Conservation (phyloP, 2,113 vertebrate genomes). For the Collichthys lucidus region DNA sequence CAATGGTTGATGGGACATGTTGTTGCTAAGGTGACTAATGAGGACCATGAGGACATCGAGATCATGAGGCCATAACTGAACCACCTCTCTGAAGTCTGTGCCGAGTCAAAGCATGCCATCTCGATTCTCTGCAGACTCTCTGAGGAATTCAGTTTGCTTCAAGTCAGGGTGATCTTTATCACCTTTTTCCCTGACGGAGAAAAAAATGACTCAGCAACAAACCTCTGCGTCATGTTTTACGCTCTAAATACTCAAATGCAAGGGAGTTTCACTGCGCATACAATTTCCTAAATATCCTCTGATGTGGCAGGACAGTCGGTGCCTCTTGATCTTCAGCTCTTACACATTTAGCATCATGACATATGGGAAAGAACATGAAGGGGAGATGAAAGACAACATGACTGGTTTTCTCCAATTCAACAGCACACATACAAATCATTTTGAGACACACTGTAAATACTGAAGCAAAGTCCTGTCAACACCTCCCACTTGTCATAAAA, state of each 20-base stretch:
- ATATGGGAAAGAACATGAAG: constrained; percentile 27
- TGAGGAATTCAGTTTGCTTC: constrained; percentile 19
- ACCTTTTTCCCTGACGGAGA: not conserved
- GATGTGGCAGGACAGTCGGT: not conserved
- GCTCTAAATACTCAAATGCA: constrained; percentile 10
- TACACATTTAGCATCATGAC: not conserved
- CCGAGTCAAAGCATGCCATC: not conserved
- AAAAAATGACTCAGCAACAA: constrained; percentile 17
- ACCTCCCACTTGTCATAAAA: not conserved
- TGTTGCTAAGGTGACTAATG: constrained; percentile 49
- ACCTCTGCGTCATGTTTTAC: constrained; percentile 19
- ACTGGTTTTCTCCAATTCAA: constrained; percentile 37
- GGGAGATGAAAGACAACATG: constrained; percentile 32
- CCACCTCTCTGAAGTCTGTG: constrained; percentile 10
- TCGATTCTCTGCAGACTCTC: not conserved
- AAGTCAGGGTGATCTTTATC: constrained; percentile 5
- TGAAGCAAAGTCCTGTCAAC: not conserved
- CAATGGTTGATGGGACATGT: constrained; percentile 54
- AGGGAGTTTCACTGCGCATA: not conserved
- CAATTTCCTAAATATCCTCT: not conserved
- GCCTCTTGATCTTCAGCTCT: constrained; percentile 61
- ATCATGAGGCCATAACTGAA: constrained; percentile 52
- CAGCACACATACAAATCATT: not conserved
- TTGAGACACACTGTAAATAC: not conserved
- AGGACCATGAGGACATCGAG: constrained; percentile 32